phyloP scores from a whole-genome alignment of 1,140 invertebrate genomes.

The Teleogryllus occipitalis region DNA sequence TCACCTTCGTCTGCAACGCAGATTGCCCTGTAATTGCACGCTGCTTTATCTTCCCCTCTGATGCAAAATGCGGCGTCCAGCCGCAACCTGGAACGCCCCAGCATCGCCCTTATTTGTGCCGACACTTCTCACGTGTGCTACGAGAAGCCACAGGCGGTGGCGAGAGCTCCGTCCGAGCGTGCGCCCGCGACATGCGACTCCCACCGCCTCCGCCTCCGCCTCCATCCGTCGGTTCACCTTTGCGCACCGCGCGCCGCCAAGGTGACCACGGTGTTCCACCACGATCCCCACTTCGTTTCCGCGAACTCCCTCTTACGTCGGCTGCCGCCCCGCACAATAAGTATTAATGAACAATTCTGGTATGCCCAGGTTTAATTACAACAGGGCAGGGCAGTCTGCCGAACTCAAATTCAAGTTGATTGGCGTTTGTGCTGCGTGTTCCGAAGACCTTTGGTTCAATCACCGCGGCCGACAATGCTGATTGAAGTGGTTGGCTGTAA shows the following conservation, averaged over 20 bases:
- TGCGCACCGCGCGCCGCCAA: too few species aligned
- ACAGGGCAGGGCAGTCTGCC: neutral
- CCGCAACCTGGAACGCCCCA: too few species aligned
- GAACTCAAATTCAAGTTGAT: conserved; percentile 5
- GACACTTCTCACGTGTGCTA: too few species aligned
- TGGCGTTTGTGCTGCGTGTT: neutral
- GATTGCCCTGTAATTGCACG: too few species aligned
- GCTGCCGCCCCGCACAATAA: neutral
- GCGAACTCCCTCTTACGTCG: neutral
- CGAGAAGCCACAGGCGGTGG: too few species aligned
- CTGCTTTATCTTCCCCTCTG: too few species aligned
- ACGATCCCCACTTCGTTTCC: neutral
- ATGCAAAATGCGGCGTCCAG: too few species aligned
- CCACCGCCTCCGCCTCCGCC: neutral
- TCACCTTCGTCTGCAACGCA: too few species aligned
- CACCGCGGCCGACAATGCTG: neutral
- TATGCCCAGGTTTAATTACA: neutral
- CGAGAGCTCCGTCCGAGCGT: too few species aligned
- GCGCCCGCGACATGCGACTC: neutral
- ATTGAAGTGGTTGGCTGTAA: conserved; percentile 4
- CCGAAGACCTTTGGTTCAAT: conserved; percentile 3
- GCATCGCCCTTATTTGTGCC: too few species aligned
- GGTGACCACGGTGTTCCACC: neutral
- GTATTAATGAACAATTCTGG: neutral
- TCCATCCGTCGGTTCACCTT: neutral